Conservation (phyloP, 2,888 invertebrate species). For the Taenaris catops region DNA sequence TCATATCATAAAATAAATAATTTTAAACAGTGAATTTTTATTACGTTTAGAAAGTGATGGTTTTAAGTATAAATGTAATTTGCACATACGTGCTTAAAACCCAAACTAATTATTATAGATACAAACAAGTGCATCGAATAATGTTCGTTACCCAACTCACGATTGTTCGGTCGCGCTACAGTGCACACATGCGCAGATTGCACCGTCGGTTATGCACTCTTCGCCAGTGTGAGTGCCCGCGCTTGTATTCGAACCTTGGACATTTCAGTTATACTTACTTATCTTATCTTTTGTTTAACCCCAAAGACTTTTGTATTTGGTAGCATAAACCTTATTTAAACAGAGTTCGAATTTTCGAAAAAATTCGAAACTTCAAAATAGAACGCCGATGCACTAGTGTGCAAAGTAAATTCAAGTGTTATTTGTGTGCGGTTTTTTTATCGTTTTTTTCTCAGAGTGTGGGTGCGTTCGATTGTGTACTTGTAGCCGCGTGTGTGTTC, state of each 20-base stretch:
- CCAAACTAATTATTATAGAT: too few relatives aligned
- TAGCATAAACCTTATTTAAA: slow-evolving; percentile 26
- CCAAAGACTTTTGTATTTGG: slow-evolving; percentile 40
- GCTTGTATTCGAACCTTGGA: slow-evolving; percentile 64
- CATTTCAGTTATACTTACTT: slow-evolving; percentile 64
- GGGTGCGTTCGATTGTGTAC: slow-evolving; percentile 74
- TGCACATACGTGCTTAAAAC: too few relatives aligned
- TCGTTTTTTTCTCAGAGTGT: slow-evolving; percentile 75
- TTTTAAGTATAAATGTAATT: too few relatives aligned
- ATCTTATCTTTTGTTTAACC: slow-evolving; percentile 53
- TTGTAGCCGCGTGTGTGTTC: slow-evolving; percentile 31
- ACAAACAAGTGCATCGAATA: too few relatives aligned
- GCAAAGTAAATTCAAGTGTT: slow-evolving; percentile 34
- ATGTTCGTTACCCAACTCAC: slow-evolving; percentile 24
- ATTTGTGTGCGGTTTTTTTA: slow-evolving; percentile 70
- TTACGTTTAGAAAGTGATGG: too few relatives aligned
- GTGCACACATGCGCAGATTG: slow-evolving; percentile 54
- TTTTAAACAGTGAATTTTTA: too few relatives aligned
- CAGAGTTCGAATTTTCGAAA: slow-evolving; percentile 26
- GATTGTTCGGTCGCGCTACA: slow-evolving; percentile 35
- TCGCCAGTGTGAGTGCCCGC: slow-evolving; percentile 52
- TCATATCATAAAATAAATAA: too few relatives aligned
- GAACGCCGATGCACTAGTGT: slow-evolving; percentile 31
- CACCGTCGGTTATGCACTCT: slow-evolving; percentile 48
- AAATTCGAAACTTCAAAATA: slow-evolving; percentile 33